Conservation (phyloP, 2,888 invertebrate genomes). For the Mesorhabditis belari region DNA sequence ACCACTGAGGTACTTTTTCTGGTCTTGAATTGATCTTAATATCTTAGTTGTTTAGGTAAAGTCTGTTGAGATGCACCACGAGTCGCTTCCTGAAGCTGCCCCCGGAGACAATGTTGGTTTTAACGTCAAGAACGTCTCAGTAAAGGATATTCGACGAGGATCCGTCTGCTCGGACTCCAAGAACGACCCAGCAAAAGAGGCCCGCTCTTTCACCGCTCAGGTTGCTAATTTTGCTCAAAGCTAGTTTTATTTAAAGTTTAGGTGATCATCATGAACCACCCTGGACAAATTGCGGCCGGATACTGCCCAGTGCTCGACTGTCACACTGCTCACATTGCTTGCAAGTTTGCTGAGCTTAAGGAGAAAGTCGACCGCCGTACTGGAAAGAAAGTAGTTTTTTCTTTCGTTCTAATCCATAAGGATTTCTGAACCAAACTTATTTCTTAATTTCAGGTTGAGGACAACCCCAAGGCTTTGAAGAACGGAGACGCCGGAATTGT, state of each 20-base stretch:
- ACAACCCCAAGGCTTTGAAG: constrained; percentile 69
- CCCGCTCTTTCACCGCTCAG: too few species aligned
- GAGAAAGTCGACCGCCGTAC: constrained; percentile 91
- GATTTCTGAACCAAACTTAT: too few species aligned
- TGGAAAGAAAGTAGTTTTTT: constrained; percentile 73
- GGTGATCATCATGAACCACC: too few species aligned
- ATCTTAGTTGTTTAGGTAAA: constrained; percentile 89
- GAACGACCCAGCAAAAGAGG: too few species aligned
- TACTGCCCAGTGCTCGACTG: constrained; percentile 99
- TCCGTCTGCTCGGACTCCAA: too few species aligned
- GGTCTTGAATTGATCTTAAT: too few species aligned
- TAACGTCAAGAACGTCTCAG: constrained; percentile 99
- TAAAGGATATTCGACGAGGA: too few species aligned
- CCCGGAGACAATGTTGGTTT: constrained; percentile 97
- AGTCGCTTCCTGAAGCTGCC: constrained; percentile 69
- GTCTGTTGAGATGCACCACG: constrained; percentile 99
- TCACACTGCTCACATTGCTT: constrained; percentile 99
- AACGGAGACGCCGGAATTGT: constrained; percentile 95
- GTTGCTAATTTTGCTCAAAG: too few species aligned
- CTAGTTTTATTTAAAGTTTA: too few species aligned
- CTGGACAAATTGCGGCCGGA: too few species aligned
- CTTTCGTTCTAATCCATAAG: too few species aligned
- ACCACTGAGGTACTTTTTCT: constrained; percentile 63
- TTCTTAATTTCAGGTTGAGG: too few species aligned
- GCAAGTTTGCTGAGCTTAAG: constrained; percentile 97